Conservation (phyloP, 2,888 invertebrate genomes). For the Matsumyia berberina region DNA sequence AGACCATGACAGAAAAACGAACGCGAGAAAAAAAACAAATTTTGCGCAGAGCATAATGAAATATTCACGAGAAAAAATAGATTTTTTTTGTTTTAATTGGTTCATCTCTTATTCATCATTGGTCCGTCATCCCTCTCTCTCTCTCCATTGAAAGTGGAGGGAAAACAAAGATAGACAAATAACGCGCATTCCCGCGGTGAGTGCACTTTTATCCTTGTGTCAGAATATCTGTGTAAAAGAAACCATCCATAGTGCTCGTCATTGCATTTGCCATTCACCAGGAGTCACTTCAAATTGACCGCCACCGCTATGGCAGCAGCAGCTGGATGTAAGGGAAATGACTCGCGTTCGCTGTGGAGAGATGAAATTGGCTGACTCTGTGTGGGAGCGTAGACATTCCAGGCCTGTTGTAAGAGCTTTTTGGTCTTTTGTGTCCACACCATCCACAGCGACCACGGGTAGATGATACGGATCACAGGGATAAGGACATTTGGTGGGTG, state of each 20-base stretch:
- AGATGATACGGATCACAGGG: conserved; percentile 19
- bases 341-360: background rate
- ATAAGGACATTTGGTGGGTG: conserved; percentile 1
- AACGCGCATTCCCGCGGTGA: conserved; percentile 33
- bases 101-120: conserved; percentile 81
- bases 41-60: conserved; percentile 76
- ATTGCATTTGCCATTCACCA: background rate
- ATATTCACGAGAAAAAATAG: conserved; percentile 79
- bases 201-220: conserved; percentile 27
- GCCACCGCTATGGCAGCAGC: too few species aligned
- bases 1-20: background rate
- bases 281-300: conserved; percentile 29
- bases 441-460: background rate
- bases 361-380: background rate
- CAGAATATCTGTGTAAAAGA: conserved; percentile 4
- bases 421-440: conserved; percentile 38
- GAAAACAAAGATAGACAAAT: background rate
- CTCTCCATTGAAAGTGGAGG: background rate
- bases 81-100: conserved; percentile 81
- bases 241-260: conserved; percentile 8
- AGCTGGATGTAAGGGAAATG: background rate
- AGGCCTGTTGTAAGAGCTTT: conserved; percentile 11
- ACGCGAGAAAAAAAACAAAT: background rate
- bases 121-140: background rate
- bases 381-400: background rate